phyloP scores from a whole-genome alignment of 92 coral and sea anemone genomes.

The Epizoanthus fatuus region DNA sequence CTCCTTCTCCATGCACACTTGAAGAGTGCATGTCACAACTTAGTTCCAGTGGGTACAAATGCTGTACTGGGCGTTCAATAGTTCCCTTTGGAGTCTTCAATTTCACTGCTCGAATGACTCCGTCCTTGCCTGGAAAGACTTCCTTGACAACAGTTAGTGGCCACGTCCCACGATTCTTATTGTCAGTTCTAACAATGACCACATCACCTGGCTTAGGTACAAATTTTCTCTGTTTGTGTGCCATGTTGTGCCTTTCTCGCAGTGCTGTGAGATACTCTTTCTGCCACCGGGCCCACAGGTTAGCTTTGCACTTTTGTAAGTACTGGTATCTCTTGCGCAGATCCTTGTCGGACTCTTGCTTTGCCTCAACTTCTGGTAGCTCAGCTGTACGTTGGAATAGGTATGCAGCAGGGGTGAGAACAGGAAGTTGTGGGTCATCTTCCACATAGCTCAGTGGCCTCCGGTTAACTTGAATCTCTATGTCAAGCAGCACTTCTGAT shows the following conservation, averaged over 20 bases:
- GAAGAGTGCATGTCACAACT: slow-evolving; percentile 20
- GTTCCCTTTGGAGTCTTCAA: slow-evolving; percentile 44
- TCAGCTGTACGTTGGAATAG: slow-evolving; percentile 57
- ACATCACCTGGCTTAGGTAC: slow-evolving; percentile 30
- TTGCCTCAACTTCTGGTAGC: slow-evolving; percentile 51
- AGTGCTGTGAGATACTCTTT: slow-evolving; percentile 62
- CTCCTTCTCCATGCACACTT: not conserved
- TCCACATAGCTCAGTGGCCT: slow-evolving; percentile 70
- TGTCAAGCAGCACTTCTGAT: slow-evolving; percentile 63
- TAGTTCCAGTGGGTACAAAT: slow-evolving; percentile 51
- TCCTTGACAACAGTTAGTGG: slow-evolving; percentile 46
- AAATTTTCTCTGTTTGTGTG: slow-evolving; percentile 44
- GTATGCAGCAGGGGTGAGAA: slow-evolving; percentile 51
- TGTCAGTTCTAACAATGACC: slow-evolving; percentile 50
- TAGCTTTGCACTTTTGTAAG: slow-evolving; percentile 48
- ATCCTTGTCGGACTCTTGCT: slow-evolving; percentile 37
- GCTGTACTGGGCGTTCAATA: slow-evolving; percentile 54
- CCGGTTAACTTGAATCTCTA: slow-evolving; percentile 61
- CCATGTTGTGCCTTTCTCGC: slow-evolving; percentile 58
- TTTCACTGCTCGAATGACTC: slow-evolving; percentile 49
- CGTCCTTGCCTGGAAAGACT: slow-evolving; percentile 56
- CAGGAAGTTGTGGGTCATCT: slow-evolving; percentile 59
- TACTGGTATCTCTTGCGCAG: slow-evolving; percentile 29
- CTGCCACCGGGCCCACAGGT: slow-evolving; percentile 51
- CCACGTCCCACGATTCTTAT: slow-evolving; percentile 63